Evolutionary conservation across 2,888 invertebrate species (phyloP), one percentile per base, ranked within the genome.

Genomic region (Aromia moschata): DNA sequence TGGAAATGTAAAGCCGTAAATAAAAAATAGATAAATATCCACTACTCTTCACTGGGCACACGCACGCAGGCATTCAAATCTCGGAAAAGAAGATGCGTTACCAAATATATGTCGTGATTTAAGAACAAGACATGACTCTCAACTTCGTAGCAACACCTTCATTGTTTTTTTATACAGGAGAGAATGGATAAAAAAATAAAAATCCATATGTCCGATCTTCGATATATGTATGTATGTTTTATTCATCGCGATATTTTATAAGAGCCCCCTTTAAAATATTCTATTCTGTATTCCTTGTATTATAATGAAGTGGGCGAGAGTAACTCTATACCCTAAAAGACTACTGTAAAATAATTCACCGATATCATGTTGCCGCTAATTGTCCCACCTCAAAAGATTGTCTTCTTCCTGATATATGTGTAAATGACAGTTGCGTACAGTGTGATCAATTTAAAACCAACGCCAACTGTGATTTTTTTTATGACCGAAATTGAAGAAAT

Each of bases 311-410:
- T 40, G 16, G 38, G 9, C 38, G 38, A 40, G 15, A 15, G 38
- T 12, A 40, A 40, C 14, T 16, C 16, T 15, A 40, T 40, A 40
- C 10, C 15, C 16, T 16, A 40, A 12, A 7, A 15, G 16, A 40
- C 16, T 40, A 40, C 38, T 40, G 38, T 40, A 16, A 40, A n/a
- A 40, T 4, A 40, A 40, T 40, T 40, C 16, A 2, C 16, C 4
- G 38, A 40, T 40, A n/a, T n/a, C n/a, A n/a, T n/a, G n/a, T n/a
- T n/a, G n/a, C n/a, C n/a, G n/a, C n/a, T n/a, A n/a, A n/a, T n/a
- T n/a, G n/a, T n/a, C n/a, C n/a, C n/a, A n/a, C n/a, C n/a, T n/a
- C n/a, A n/a, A n/a, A n/a, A n/a, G n/a, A n/a, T n/a, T n/a, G n/a
- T n/a, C n/a, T n/a, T n/a, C n/a, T n/a, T n/a, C n/a, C n/a, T n/a